phyloP scores from a whole-genome alignment of 2,113 vertebrate genomes.

The Heterocephalus glaber region DNA sequence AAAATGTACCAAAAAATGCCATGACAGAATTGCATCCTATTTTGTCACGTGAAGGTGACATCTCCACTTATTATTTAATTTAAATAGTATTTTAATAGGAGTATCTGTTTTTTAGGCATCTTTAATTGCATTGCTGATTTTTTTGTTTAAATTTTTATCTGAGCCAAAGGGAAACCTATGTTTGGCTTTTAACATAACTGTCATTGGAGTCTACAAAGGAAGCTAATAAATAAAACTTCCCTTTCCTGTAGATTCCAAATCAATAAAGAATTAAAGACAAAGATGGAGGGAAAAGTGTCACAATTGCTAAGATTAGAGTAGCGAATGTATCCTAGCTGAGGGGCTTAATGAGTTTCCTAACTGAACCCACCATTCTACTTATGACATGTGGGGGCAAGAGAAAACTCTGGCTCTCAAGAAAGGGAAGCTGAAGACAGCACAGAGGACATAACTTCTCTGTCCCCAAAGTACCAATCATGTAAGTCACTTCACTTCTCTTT shows the following conservation, averaged over 20 bases:
- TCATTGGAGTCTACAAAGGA: background rate
- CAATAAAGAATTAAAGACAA: constrained; percentile 12
- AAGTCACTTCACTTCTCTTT: background rate
- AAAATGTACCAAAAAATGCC: no score
- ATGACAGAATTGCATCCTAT: background rate
- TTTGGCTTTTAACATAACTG: background rate
- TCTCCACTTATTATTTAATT: background rate
- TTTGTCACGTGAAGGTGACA: background rate
- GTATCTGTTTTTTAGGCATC: background rate
- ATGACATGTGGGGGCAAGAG: no score
- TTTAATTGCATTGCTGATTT: background rate
- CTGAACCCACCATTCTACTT: background rate
- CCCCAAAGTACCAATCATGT: background rate
- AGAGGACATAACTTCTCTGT: background rate
- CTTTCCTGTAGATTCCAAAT: background rate
- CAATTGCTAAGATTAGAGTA: background rate
- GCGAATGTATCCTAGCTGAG: background rate
- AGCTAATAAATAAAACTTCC: background rate
- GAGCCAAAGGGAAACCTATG: background rate
- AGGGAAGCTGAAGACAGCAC: background rate
- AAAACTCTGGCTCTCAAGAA: background rate
- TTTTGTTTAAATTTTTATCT: background rate
- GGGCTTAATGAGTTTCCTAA: background rate
- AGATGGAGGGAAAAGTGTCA: background rate
- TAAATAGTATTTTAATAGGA: background rate